These are phyloP conservation scores for Labeo rohita DNA, from an alignment of 2,113 vertebrate genomes.

Conservation along the genomic window DNA sequence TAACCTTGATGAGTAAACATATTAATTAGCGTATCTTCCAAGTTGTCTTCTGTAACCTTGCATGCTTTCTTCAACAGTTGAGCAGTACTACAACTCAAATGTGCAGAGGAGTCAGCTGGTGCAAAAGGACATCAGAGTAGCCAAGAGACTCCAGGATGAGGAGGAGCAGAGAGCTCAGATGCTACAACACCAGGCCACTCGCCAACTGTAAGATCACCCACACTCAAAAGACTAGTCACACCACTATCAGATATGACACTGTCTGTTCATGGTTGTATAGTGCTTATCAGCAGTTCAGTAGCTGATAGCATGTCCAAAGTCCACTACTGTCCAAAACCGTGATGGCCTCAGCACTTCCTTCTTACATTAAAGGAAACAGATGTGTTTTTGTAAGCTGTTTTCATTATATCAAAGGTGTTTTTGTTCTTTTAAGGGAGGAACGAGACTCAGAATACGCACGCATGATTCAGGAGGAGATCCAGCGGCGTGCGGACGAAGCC, in stretches of 20 bases:
- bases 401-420: neutral
- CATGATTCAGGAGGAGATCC: slow-evolving; percentile 74
- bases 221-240: slow-evolving; percentile 1
- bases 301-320: slow-evolving; percentile 21
- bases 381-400: neutral
- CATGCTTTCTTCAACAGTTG: slow-evolving; percentile 61
- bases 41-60: neutral
- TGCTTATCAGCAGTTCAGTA: neutral
- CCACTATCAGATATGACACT: neutral
- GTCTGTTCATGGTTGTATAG: neutral
- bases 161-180: slow-evolving; percentile 66
- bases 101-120: slow-evolving; percentile 78
- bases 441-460: slow-evolving; percentile 74
- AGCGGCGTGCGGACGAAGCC: slow-evolving; percentile 68
- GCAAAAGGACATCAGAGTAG: slow-evolving; percentile 75
- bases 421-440: slow-evolving; percentile 67
- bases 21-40: neutral
- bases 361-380: neutral
- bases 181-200: slow-evolving; percentile 63
- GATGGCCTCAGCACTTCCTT: neutral
- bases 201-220: slow-evolving; percentile 61
- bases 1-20: too few relatives aligned
- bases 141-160: slow-evolving; percentile 74
- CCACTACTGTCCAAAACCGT: neutral
- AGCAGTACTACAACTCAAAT: slow-evolving; percentile 78